These are phyloP conservation scores for Rhagoletis pomonella DNA, from an alignment of 1,140 invertebrate genomes.

Conservation along the genomic window DNA sequence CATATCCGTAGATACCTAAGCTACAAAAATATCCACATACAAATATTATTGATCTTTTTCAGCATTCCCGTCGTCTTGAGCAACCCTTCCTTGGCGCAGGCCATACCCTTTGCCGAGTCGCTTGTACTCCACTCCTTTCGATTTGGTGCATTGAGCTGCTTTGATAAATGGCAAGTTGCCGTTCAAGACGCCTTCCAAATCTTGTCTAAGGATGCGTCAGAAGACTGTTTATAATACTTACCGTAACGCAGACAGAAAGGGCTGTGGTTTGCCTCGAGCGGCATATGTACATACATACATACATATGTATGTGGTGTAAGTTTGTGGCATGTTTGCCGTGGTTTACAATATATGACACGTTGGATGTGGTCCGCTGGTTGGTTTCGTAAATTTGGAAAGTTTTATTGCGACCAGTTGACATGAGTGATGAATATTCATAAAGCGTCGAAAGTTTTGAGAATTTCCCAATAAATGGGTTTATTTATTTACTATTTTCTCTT, in stretches of 20 bases:
- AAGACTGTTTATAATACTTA: neutral
- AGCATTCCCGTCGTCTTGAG: neutral
- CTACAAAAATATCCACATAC: neutral
- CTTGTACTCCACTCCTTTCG: neutral
- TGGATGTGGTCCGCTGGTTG: neutral
- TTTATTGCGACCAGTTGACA: conserved; percentile 13
- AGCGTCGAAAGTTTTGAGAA: conserved; percentile 29
- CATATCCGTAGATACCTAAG: too few relatives aligned
- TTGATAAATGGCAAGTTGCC: conserved; percentile 23
- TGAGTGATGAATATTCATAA: conserved; percentile 49
- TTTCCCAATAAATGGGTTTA: conserved; percentile 34
- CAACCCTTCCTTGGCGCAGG: neutral
- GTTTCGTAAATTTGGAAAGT: conserved; percentile 29
- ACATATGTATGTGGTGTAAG: neutral
- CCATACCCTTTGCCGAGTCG: neutral
- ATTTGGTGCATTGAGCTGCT: conserved; percentile 17
- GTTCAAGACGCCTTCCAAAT: neutral
- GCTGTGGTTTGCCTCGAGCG: too few relatives aligned
- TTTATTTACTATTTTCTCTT: neutral
- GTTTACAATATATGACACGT: neutral
- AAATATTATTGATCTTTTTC: neutral
- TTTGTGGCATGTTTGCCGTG: neutral
- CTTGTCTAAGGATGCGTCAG: conserved; percentile 13
- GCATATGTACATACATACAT: neutral
- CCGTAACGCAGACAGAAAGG: neutral